These are phyloP conservation scores for Rhynchophorus ferrugineus DNA, from an alignment of 1,140 invertebrate genomes.

Conservation along the genomic window DNA sequence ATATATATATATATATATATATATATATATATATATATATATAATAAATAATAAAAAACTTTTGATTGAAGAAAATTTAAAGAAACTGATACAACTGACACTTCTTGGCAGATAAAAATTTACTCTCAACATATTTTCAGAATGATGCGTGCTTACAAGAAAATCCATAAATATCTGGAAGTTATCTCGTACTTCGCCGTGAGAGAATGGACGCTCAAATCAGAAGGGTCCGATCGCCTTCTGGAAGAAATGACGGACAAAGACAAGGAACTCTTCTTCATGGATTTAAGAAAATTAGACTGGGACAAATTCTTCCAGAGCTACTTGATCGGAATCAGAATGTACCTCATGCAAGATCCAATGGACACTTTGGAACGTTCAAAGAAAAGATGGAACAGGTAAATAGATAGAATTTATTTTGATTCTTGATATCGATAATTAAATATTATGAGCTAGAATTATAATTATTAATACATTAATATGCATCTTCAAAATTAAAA, in stretches of 20 bases:
- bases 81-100: too few relatives aligned
- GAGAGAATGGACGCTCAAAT: slow-evolving; percentile 62
- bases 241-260: slow-evolving; percentile 47
- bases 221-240: slow-evolving; percentile 53
- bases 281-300: slow-evolving; percentile 57
- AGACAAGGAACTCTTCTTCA: slow-evolving; percentile 59
- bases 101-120: too few relatives aligned
- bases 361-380: slow-evolving; percentile 55
- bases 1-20: too few relatives aligned
- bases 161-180: slow-evolving; percentile 63
- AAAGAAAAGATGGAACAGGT: slow-evolving; percentile 10
- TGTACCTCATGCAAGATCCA: slow-evolving; percentile 66
- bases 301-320: slow-evolving; percentile 60
- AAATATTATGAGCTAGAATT: too few relatives aligned
- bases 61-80: too few relatives aligned
- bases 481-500: too few relatives aligned
- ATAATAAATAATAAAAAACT: too few relatives aligned
- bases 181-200: slow-evolving; percentile 67
- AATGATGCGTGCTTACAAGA: slow-evolving; percentile 64
- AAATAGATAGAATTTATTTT: too few relatives aligned
- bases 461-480: too few relatives aligned
- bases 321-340: slow-evolving; percentile 57
- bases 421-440: too few relatives aligned
- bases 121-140: too few relatives aligned
- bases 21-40: too few relatives aligned